Conservation (phyloP, 2,888 invertebrate genomes). For the Agrilus mali region DNA sequence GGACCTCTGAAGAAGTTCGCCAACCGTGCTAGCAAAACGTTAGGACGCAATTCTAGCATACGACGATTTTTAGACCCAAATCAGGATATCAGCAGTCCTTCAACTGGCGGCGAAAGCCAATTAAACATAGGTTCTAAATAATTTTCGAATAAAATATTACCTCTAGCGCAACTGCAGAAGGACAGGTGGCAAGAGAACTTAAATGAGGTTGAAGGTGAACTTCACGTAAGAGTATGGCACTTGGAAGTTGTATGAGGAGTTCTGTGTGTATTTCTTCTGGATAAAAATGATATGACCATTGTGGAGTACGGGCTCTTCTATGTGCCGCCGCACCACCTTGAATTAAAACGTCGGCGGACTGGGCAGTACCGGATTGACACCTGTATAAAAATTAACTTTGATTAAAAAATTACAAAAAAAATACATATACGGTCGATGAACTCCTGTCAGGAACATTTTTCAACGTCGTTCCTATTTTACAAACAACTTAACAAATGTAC, state of each 20-base stretch:
- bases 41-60: no score
- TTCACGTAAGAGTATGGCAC: conserved; percentile 77
- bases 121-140: background rate
- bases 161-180: conserved; percentile 79
- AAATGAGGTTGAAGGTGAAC: conserved; percentile 79
- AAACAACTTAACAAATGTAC: no score
- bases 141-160: conserved; percentile 27
- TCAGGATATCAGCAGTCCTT: no score
- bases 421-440: no score
- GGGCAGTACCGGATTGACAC: conserved; percentile 49
- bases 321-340: conserved; percentile 60
- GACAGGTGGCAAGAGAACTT: conserved; percentile 74
- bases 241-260: conserved; percentile 73
- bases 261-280: conserved; percentile 82
- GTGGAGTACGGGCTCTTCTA: conserved; percentile 73
- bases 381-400: conserved; percentile 9
- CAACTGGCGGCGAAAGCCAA: no score
- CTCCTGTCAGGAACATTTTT: no score
- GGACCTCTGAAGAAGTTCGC: no score
- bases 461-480: no score
- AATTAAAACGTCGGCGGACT: conserved; percentile 79
- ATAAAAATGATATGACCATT: conserved; percentile 96
- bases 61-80: no score
- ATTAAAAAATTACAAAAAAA: no score
- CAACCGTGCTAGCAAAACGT: no score